Evolutionary conservation across 2,888 invertebrate genomes (phyloP).

Genomic region (Coelopa pilipes): DNA sequence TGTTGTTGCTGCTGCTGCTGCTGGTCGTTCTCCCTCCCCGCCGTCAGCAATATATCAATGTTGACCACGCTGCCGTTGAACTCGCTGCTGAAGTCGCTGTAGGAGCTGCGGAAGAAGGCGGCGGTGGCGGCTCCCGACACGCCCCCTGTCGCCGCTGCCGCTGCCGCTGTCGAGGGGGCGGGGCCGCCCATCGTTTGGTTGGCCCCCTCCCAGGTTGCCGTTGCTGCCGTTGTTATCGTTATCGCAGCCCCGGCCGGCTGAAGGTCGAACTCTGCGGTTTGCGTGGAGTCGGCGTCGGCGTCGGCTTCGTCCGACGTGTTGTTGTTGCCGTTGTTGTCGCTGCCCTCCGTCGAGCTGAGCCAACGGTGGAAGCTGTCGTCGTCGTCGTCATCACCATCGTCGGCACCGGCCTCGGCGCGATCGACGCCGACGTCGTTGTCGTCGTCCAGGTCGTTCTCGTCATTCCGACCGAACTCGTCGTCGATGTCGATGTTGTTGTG

Average conservation of each 20-base stretch:
- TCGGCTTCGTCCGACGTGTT: constrained; percentile 15
- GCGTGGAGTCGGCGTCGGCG: constrained; percentile 31
- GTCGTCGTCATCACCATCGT: constrained; percentile 52
- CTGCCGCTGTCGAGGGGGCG: background rate
- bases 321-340: constrained; percentile 44
- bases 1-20: constrained; percentile 39
- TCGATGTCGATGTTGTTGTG: background rate
- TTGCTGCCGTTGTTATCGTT: constrained; percentile 45
- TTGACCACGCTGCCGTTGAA: constrained; percentile 63
- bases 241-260: constrained; percentile 15
- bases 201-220: constrained; percentile 36
- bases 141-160: background rate
- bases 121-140: constrained; percentile 14
- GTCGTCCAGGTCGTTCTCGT: background rate
- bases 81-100: constrained; percentile 62
- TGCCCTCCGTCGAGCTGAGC: constrained; percentile 61
- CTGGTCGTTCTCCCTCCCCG: constrained; percentile 56
- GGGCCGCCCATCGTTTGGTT: constrained; percentile 45
- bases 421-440: background rate
- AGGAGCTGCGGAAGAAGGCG: constrained; percentile 61
- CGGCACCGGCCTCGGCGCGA: constrained; percentile 47
- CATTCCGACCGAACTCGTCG: background rate
- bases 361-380: constrained; percentile 62
- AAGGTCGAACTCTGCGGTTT: constrained; percentile 30
- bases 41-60: constrained; percentile 64